These are phyloP conservation scores for Buphagus erythrorhynchus DNA, from an alignment of 2,797 vertebrate species.

Conservation along the genomic window DNA sequence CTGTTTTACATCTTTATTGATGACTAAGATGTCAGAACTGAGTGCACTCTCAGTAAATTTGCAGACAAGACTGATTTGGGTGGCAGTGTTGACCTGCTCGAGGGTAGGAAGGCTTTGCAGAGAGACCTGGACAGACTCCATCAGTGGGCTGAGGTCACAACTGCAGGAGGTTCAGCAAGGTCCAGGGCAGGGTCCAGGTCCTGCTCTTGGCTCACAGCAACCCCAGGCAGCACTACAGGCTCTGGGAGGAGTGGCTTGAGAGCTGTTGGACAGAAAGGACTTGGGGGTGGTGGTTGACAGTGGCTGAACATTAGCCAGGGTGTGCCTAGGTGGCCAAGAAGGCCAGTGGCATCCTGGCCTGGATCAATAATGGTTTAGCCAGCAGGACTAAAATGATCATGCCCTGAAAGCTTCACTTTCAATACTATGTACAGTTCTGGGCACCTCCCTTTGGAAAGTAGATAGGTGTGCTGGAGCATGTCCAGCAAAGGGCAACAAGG, in stretches of 20 bases:
- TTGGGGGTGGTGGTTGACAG: neutral
- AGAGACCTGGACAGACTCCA: neutral
- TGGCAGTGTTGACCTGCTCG: neutral
- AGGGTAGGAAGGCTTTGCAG: neutral
- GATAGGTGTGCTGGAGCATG: neutral
- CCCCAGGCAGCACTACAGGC: neutral
- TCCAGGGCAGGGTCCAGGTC: neutral
- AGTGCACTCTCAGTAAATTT: neutral
- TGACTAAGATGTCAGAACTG: neutral
- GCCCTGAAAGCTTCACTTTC: neutral
- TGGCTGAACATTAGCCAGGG: neutral
- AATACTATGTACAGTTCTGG: neutral
- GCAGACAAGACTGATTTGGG: rapidly evolving
- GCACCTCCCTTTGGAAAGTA: neutral
- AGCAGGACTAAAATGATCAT: neutral
- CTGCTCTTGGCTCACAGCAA: neutral
- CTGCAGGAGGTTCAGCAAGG: neutral
- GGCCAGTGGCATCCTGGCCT: neutral
- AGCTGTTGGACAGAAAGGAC: neutral
- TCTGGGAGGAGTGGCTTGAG: too few species aligned
- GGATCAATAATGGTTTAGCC: neutral
- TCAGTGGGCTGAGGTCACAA: neutral
- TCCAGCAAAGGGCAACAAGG: neutral
- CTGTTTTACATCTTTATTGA: neutral
- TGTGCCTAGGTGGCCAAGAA: neutral